Base-by-base conservation (phyloP, 2,888 invertebrate genomes). In the Salticus scenicus region DNA sequence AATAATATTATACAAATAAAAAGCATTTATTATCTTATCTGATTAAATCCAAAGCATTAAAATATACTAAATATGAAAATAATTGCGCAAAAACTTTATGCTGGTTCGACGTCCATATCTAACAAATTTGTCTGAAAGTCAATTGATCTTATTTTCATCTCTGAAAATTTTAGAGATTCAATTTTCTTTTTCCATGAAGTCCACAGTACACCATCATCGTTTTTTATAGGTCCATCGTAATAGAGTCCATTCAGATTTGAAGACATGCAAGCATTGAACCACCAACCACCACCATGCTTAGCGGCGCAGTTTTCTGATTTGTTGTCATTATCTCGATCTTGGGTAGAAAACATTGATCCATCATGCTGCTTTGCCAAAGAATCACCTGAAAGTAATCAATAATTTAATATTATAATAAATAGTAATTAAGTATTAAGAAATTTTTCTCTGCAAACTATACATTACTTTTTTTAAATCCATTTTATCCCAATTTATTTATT, bases 231-330 rank as follows among this genome's bases (percentile, higher is more conserved):
- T 0, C 31, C 30, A 0, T 10, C 24, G 57, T 71, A 47, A 69
- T 75, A 86, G 12, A 75, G 41, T 8, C 85, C 85, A 28, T 86
- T 86, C 42, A 88, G 82, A 57, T 88, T 88, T 28, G 87, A 78
- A 4, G 51, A 12, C 41, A 70, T 71, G 72, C 88, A 88, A 5
- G 80, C 71, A 27, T 66, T 70, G 66, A 66, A 88, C 88, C 88
- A 88, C 88, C 88, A 88, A 0, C 75, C 88, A 2, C 85, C 88
- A 30, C 84, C 71, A 31, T 81, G 70, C 24, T 63, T 67, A 12
- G 31, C 31, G 0, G 80, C 69, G 42, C 77, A 84, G 73, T 81
- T 71, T 1, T 70, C 4, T 0, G 75, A 70, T 69, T 75, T 74
- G 42, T 69, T 75, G 57, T 87, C 88, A 57, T 87, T 81, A 70